A percentile compares a stretch with the other conserved stretches of the same genome.
phyloP scores from a whole-genome alignment of 2,797 vertebrate species.

The Buceros bicornis region DNA sequence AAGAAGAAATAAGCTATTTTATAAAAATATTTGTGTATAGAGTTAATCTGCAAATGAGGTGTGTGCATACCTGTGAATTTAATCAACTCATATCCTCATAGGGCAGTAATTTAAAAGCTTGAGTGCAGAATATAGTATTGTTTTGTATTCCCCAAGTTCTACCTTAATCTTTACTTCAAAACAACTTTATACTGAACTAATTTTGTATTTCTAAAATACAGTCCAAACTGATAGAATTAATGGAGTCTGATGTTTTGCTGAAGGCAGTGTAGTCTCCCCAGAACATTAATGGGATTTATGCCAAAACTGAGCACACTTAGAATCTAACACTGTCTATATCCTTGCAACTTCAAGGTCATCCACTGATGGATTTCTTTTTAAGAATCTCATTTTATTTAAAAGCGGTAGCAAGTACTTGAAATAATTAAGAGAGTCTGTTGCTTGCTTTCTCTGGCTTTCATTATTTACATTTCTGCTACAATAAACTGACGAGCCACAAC shows the following conservation, averaged over 20 bases:
- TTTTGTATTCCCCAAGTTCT: not conserved
- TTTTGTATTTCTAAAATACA: not conserved
- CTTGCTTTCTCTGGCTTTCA: not conserved
- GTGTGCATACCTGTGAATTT: not conserved
- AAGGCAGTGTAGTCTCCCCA: not conserved
- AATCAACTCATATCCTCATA: not conserved
- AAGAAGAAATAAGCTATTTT: not conserved
- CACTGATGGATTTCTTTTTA: not conserved
- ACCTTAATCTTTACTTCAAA: not conserved
- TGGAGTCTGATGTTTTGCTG: not conserved
- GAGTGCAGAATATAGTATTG: not conserved
- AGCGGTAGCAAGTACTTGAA: not conserved
- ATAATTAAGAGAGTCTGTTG: not conserved
- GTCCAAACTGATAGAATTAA: not conserved
- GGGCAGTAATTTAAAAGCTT: not conserved
- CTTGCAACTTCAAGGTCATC: not conserved
- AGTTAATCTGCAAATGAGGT: not conserved
- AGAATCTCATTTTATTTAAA: not conserved
- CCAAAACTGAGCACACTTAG: not conserved
- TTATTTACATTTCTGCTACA: not conserved
- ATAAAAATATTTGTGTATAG: not conserved
- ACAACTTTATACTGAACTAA: not conserved
- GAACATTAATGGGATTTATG: not conserved
- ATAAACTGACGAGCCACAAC: not conserved
- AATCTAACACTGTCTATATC: not conserved